These are phyloP conservation scores for Leptosomus discolor DNA, from an alignment of 2,113 vertebrate species.

Conservation along the genomic window DNA sequence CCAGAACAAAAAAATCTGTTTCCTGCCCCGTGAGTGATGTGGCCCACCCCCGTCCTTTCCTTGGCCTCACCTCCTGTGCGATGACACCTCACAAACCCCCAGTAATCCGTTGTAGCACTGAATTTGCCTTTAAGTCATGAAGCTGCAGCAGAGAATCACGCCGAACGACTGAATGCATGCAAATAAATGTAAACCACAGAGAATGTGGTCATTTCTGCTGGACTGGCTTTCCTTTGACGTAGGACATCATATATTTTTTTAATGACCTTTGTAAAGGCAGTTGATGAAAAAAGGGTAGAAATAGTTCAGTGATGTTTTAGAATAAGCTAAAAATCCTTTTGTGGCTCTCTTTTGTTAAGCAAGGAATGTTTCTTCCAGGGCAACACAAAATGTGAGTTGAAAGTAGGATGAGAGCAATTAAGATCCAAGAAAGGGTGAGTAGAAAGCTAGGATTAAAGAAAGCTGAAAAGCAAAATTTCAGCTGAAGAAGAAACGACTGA, in stretches of 20 bases:
- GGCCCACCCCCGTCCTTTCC: neutral
- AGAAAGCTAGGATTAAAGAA: slow-evolving; percentile 19
- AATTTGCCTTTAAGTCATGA: neutral
- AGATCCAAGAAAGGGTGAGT: neutral
- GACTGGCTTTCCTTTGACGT: neutral
- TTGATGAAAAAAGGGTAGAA: neutral
- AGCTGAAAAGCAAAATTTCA: neutral
- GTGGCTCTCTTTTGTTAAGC: neutral
- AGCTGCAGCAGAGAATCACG: neutral
- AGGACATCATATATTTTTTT: neutral
- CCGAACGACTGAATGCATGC: neutral
- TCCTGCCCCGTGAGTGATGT: neutral
- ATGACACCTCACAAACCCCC: neutral
- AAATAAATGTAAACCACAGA: neutral
- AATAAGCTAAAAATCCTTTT: neutral
- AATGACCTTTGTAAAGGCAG: neutral
- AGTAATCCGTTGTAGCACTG: neutral
- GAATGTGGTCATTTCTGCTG: neutral
- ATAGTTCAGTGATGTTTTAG: neutral
- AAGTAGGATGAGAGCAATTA: slow-evolving; percentile 41
- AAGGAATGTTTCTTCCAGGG: neutral
- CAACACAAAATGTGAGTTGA: neutral
- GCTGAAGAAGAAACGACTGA: neutral
- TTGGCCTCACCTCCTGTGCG: neutral
- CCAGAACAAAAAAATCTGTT: neutral